These are phyloP conservation scores for Gasteruption jaculator DNA, from an alignment of 2,888 invertebrate species.

Conservation along the genomic window DNA sequence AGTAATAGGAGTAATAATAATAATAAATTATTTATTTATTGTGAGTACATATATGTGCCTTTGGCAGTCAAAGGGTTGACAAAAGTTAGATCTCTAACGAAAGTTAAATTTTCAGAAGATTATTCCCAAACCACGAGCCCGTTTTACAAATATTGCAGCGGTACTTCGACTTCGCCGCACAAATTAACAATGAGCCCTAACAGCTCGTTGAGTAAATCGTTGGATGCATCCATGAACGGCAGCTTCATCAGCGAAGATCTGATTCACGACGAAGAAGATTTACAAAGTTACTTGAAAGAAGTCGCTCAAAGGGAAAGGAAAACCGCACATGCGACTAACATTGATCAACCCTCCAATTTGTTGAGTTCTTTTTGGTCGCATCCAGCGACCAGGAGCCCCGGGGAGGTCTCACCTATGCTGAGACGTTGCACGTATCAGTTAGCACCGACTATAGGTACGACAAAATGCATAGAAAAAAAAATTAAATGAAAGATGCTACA, in stretches of 20 bases:
- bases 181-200: slow-evolving; percentile 35
- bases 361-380: slow-evolving; percentile 58
- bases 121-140: slow-evolving; percentile 34
- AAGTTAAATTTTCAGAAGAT: slow-evolving; percentile 29
- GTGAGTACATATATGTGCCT: too few relatives aligned
- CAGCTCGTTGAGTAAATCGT: slow-evolving; percentile 35
- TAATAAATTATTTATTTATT: too few relatives aligned
- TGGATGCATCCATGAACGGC: slow-evolving; percentile 35
- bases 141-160: slow-evolving; percentile 35
- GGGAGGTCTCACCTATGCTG: slow-evolving; percentile 54
- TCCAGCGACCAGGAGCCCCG: slow-evolving; percentile 53
- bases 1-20: too few relatives aligned
- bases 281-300: slow-evolving; percentile 42
- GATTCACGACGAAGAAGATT: slow-evolving; percentile 39
- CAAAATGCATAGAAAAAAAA: slow-evolving; percentile 1
- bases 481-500: not conserved
- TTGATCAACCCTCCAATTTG: slow-evolving; percentile 53
- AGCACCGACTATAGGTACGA: slow-evolving; percentile 54
- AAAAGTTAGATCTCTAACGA: not conserved
- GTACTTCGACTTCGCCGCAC: slow-evolving; percentile 25
- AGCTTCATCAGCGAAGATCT: slow-evolving; percentile 41
- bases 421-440: slow-evolving; percentile 58
- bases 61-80: too few relatives aligned
- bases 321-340: slow-evolving; percentile 34
- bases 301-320: slow-evolving; percentile 37